Evolutionary conservation across 35 echinoderm and acorn worm genomes (phyloP).

Genomic region (Apostichopus californicus): DNA sequence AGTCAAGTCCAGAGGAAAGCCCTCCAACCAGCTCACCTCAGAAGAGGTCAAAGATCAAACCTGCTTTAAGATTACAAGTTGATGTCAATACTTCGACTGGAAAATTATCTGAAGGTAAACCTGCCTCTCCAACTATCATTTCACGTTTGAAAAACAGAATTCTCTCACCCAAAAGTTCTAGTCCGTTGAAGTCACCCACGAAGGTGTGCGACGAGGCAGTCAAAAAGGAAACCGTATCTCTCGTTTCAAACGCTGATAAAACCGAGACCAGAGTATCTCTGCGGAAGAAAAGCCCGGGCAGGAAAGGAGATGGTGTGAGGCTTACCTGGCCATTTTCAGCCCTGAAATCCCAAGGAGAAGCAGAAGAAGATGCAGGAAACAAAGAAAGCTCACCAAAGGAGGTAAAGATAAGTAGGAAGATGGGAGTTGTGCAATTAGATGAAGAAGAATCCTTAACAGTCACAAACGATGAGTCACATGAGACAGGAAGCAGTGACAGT

Average conservation of each 20-base stretch:
- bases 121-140: conserved; percentile 28
- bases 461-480: conserved; percentile 30
- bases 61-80: conserved; percentile 4
- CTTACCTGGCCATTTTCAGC: conserved; percentile 49
- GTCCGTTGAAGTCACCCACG: background rate
- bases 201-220: background rate
- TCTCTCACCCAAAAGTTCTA: conserved; percentile 28
- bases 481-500: conserved; percentile 52
- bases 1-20: conserved; percentile 26
- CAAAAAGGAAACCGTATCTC: background rate
- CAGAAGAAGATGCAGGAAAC: background rate
- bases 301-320: conserved; percentile 39
- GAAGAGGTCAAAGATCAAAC: conserved; percentile 27
- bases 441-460: conserved; percentile 27
- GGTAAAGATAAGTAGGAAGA: conserved; percentile 1
- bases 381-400: conserved; percentile 32
- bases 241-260: conserved; percentile 1
- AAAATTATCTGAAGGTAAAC: conserved; percentile 11
- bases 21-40: conserved; percentile 16
- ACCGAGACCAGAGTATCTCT: conserved; percentile 19
- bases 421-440: conserved; percentile 14
- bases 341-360: background rate
- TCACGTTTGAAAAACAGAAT: conserved; percentile 36
- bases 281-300: conserved; percentile 34
- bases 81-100: background rate